Conservation (phyloP, 2,888 invertebrate species). For the Amphipoea oculea region DNA sequence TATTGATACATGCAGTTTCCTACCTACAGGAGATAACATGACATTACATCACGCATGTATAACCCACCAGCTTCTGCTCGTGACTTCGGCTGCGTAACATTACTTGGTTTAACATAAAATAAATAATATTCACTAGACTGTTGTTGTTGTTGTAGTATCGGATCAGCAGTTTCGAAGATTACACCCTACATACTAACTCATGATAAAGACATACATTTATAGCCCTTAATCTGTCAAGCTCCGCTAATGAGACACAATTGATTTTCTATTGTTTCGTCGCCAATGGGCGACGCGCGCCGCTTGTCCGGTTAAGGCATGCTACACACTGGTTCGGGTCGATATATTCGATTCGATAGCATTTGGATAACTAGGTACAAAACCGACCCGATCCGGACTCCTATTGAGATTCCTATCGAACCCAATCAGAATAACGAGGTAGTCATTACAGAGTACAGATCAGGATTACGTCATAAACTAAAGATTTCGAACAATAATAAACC, state of each 20-base stretch:
- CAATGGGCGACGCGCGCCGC: no score
- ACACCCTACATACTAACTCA: neutral
- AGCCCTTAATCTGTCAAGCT: no score
- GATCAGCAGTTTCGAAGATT: neutral
- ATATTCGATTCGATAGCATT: neutral
- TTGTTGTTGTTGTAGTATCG: no score
- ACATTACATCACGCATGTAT: neutral
- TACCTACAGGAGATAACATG: slow-evolving; percentile 6
- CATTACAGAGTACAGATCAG: neutral
- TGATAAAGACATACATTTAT: neutral
- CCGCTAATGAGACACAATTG: no score
- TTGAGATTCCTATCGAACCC: neutral
- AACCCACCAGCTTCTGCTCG: no score
- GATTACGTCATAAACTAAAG: neutral
- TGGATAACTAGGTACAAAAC: neutral
- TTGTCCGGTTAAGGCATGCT: no score
- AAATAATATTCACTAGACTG: no score
- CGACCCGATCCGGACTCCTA: neutral
- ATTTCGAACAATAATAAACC: neutral
- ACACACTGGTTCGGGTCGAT: neutral
- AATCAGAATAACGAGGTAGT: neutral
- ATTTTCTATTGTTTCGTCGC: no score
- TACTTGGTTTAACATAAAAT: no score
- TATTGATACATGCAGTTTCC: slow-evolving; percentile 7
- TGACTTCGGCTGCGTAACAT: no score